These are phyloP conservation scores for Halcyon chelicuti DNA, from an alignment of 2,797 vertebrate genomes.

Conservation along the genomic window DNA sequence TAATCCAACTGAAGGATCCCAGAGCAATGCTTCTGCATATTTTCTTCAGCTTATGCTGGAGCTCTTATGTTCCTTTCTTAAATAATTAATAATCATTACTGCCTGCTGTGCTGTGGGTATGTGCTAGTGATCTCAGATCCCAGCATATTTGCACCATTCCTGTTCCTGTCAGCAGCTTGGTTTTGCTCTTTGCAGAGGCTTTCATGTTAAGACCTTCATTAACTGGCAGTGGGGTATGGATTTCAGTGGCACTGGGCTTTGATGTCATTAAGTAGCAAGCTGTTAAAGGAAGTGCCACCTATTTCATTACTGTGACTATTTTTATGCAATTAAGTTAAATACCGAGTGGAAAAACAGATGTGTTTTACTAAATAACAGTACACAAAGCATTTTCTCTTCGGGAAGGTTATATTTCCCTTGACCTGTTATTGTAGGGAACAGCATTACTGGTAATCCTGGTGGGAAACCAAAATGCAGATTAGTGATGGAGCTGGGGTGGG, in stretches of 20 bases:
- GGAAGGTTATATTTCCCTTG: background rate
- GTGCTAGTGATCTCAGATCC: constrained; percentile 65
- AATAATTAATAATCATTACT: constrained; percentile 81
- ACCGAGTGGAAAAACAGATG: background rate
- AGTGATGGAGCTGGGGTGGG: background rate
- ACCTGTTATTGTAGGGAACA: background rate
- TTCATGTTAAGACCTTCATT: constrained; percentile 77
- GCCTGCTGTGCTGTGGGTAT: constrained; percentile 60
- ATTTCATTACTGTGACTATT: constrained; percentile 39
- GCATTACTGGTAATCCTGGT: background rate
- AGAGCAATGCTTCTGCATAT: constrained; percentile 57
- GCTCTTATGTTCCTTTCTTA: constrained; percentile 73
- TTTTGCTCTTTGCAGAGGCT: constrained; percentile 66
- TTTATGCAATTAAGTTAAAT: constrained; percentile 32
- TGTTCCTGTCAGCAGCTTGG: constrained; percentile 65
- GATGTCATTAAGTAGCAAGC: constrained; percentile 68
- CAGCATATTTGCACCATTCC: constrained; percentile 62
- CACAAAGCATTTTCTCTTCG: background rate
- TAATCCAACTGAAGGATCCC: constrained; percentile 70
- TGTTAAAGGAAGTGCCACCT: constrained; percentile 46
- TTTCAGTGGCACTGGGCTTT: constrained; percentile 53
- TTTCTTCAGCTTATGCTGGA: constrained; percentile 38
- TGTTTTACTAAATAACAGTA: background rate
- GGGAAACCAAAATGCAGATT: background rate
- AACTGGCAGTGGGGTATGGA: constrained; percentile 50